A percentile compares a stretch with the other conserved stretches of the same genome.
Conservation (phyloP, 1,140 invertebrate species). For the Teleogryllus occipitalis region DNA sequence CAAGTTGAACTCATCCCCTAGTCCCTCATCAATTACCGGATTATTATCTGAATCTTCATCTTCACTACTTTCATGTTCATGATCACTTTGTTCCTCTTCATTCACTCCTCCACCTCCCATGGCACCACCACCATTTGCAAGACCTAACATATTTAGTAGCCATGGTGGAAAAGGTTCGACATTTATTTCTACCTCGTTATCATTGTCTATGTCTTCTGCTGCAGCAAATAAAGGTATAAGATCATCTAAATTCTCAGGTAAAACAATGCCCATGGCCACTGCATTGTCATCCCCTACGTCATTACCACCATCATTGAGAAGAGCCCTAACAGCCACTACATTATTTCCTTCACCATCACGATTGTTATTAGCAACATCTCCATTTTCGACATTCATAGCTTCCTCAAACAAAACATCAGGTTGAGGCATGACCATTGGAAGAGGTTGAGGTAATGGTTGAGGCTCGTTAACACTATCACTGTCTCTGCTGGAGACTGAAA, state of each 20-base stretch:
- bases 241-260: constrained; percentile 32
- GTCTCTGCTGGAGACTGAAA: constrained; percentile 16
- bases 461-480: background rate
- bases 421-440: background rate
- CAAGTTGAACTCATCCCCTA: background rate
- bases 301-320: constrained; percentile 8
- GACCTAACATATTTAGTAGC: constrained; percentile 15
- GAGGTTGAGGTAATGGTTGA: background rate
- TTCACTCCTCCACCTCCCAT: background rate
- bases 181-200: constrained; percentile 11
- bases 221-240: constrained; percentile 20
- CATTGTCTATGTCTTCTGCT: constrained; percentile 21
- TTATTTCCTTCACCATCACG: constrained; percentile 46
- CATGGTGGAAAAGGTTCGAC: constrained; percentile 21
- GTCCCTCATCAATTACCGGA: background rate
- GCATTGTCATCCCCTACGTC: constrained; percentile 29
- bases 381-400: constrained; percentile 38
- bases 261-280: constrained; percentile 29
- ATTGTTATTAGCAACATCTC: constrained; percentile 47
- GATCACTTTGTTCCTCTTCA: background rate
- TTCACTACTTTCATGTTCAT: background rate
- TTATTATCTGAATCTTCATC: background rate
- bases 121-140: constrained; percentile 14
- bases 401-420: background rate
- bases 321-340: constrained; percentile 30